A percentile compares a stretch with the other conserved stretches of the same genome.
These are phyloP conservation scores for Cheirogaleus major DNA, from an alignment of 2,797 vertebrate genomes.

Conservation along the genomic window DNA sequence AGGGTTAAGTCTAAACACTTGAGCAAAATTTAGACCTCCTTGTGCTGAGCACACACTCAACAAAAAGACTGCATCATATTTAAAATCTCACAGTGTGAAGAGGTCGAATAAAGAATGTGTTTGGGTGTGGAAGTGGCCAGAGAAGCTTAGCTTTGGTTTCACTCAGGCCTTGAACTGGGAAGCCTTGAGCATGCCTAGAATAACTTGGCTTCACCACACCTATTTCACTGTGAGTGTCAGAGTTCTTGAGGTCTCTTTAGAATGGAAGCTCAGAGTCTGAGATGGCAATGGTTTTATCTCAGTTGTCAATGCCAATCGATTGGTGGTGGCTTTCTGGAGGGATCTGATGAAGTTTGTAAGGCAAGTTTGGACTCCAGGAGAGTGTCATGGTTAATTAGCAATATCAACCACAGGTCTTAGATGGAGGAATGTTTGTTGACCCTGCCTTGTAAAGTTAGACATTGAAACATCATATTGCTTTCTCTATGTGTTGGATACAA, in stretches of 20 bases:
- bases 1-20: neutral
- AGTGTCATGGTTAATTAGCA: neutral
- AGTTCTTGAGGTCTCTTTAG: neutral
- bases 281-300: neutral
- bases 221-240: neutral
- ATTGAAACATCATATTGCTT: neutral
- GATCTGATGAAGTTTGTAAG: neutral
- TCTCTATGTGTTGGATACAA: neutral
- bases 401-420: neutral
- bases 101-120: neutral
- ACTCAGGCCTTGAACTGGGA: neutral
- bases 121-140: neutral
- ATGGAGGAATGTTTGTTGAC: neutral
- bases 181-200: slow-evolving; percentile 25
- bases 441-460: neutral
- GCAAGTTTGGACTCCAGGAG: neutral
- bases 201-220: neutral
- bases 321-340: neutral
- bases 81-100: neutral
- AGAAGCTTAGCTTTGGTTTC: slow-evolving; percentile 44
- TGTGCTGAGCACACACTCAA: neutral
- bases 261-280: neutral
- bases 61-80: neutral
- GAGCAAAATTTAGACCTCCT: neutral
- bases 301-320: neutral